phyloP scores from a whole-genome alignment of 2,797 vertebrate genomes.

The Sphenodon punctatus region DNA sequence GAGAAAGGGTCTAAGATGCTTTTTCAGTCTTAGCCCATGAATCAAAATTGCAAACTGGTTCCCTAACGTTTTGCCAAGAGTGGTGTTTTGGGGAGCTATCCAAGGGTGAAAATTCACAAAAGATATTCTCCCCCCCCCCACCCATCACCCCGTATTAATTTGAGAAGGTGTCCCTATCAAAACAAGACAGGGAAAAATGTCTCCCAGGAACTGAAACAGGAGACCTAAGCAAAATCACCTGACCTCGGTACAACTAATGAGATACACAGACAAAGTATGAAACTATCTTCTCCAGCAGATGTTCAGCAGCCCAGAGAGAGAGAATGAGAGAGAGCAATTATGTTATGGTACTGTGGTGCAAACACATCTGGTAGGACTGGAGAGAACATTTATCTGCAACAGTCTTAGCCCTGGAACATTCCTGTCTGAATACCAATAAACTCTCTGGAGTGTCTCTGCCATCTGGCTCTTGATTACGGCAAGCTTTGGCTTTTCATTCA shows the following conservation, averaged over 20 bases:
- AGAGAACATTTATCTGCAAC: constrained; percentile 24
- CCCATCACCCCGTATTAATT: no score
- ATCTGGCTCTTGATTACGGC: background rate
- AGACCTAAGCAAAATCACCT: background rate
- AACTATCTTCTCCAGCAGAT: background rate
- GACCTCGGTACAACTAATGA: background rate
- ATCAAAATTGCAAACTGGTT: background rate
- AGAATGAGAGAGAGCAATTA: background rate
- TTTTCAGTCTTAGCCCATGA: background rate
- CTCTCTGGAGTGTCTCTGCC: background rate
- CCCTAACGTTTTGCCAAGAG: constrained; percentile 2
- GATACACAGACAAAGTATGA: no score
- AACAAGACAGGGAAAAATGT: constrained; percentile 28
- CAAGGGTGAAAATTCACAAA: constrained; percentile 57
- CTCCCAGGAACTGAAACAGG: constrained; percentile 21
- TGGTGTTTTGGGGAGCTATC: constrained; percentile 44
- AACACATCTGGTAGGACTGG: background rate
- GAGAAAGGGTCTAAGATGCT: background rate
- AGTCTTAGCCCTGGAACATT: background rate
- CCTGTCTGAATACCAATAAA: background rate
- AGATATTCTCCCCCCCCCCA: no score
- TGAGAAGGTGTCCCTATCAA: constrained; percentile 42
- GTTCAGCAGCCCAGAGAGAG: background rate
- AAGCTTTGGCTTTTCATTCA: constrained; percentile 15
- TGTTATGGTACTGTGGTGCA: background rate